These are phyloP conservation scores for Seira musarum DNA, from an alignment of 2,888 invertebrate species.

Conservation along the genomic window DNA sequence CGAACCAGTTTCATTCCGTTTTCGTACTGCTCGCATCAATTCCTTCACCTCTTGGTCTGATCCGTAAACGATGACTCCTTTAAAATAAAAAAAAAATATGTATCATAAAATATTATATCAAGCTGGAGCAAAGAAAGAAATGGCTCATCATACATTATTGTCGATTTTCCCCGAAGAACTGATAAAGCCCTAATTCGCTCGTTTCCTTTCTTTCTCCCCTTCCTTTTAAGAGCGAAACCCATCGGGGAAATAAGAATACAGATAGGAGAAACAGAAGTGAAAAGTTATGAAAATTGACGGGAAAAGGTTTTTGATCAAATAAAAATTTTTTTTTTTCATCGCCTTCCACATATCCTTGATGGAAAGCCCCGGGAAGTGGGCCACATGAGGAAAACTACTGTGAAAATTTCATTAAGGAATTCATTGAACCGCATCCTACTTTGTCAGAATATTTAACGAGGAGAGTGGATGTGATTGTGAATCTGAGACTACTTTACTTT, in stretches of 20 bases:
- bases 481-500: no score
- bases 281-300: background rate
- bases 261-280: background rate
- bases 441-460: no score
- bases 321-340: background rate
- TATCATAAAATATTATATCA: no score
- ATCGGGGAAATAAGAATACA: background rate
- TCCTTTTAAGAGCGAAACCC: background rate
- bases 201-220: background rate
- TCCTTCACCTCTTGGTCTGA: slow-evolving; percentile 98
- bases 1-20: slow-evolving; percentile 88
- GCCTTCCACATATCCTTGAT: background rate
- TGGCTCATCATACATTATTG: background rate
- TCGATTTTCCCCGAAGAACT: background rate
- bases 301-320: background rate
- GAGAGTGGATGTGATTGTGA: no score
- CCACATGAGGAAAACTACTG: no score
- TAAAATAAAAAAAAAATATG: slow-evolving; percentile 31
- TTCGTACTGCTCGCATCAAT: slow-evolving; percentile 92
- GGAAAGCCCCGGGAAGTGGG: no score
- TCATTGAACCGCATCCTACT: no score
- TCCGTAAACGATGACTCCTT: slow-evolving; percentile 95
- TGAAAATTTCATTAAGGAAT: no score
- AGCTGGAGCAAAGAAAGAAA: background rate
- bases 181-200: slow-evolving; percentile 4